Conservation (phyloP, 2,797 vertebrate species). For the Poeciliopsis presidionis region DNA sequence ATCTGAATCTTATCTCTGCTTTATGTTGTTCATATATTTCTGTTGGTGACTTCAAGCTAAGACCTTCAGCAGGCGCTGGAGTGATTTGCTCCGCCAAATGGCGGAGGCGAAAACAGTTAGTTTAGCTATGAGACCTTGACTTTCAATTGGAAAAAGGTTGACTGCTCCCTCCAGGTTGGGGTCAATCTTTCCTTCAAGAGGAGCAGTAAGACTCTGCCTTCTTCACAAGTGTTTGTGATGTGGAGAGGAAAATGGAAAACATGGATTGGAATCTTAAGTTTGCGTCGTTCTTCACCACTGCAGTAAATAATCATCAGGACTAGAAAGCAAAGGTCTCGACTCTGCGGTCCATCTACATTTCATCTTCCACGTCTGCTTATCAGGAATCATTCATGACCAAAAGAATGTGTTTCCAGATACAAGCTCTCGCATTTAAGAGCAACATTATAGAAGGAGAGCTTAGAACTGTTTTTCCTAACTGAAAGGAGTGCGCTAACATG, state of each 20-base stretch:
- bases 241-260: background rate
- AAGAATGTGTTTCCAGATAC: background rate
- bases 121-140: background rate
- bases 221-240: background rate
- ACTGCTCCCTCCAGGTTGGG: background rate
- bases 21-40: background rate
- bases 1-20: background rate
- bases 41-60: background rate
- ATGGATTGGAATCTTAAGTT: background rate
- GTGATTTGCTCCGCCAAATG: background rate
- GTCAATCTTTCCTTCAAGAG: background rate
- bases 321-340: background rate
- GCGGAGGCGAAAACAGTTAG: background rate
- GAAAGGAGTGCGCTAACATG: background rate
- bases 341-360: background rate
- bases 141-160: background rate
- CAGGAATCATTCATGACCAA: background rate
- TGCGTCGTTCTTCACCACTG: no score
- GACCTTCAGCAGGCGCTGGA: background rate
- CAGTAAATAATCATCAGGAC: background rate
- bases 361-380: background rate
- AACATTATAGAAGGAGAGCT: background rate
- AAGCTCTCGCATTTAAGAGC: background rate
- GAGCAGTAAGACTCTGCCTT: background rate
- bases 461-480: background rate